phyloP scores from a whole-genome alignment of 2,113 vertebrate genomes.

The Crotalus helleri region DNA sequence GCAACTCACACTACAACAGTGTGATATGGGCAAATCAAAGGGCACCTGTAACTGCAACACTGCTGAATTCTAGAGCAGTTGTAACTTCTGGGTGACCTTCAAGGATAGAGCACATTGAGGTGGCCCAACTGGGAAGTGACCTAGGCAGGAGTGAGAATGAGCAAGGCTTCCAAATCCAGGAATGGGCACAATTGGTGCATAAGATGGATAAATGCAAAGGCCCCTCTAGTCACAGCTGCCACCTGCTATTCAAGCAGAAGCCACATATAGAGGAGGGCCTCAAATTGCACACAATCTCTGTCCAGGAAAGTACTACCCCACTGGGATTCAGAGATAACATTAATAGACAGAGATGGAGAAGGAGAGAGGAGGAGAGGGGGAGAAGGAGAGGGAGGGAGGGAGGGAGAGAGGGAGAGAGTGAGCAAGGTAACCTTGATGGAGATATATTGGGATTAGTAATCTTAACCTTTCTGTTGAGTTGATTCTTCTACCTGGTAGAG shows the following conservation, averaged over 20 bases:
- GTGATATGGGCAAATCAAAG: background rate
- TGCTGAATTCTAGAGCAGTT: background rate
- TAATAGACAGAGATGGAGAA: background rate
- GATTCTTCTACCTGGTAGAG: too few relatives aligned
- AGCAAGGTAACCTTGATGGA: too few relatives aligned
- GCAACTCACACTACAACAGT: background rate
- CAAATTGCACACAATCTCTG: background rate
- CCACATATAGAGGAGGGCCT: background rate
- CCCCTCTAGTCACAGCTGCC: background rate
- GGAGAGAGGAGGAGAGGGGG: too few relatives aligned
- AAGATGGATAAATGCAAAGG: background rate
- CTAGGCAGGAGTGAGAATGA: background rate
- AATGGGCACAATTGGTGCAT: background rate
- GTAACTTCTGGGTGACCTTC: background rate
- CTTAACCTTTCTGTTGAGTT: too few relatives aligned
- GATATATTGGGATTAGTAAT: too few relatives aligned
- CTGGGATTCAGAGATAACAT: background rate
- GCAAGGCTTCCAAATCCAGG: background rate
- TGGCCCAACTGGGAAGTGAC: background rate
- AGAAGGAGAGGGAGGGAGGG: background rate
- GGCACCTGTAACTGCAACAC: background rate
- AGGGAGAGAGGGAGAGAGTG: too few relatives aligned
- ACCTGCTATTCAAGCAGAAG: background rate
- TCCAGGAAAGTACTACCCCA: background rate
- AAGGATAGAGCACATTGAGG: background rate